Conservation (phyloP, 2,113 vertebrate genomes). For the Psittacus erithacus region DNA sequence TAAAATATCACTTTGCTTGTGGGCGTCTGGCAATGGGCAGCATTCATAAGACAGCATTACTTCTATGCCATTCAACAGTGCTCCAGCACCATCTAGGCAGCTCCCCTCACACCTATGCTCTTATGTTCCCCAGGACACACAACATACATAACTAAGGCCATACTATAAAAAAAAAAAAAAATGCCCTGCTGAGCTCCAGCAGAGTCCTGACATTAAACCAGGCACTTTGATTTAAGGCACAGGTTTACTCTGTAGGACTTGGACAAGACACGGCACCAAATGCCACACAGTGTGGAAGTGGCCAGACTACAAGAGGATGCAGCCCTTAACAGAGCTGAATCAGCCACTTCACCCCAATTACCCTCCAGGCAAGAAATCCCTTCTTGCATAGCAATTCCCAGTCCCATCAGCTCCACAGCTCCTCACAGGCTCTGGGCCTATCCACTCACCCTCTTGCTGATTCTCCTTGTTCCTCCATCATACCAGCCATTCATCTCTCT, state of each 20-base stretch:
- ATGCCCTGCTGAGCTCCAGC: not conserved
- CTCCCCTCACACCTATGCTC: not conserved
- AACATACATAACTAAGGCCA: not conserved
- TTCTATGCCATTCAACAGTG: not conserved
- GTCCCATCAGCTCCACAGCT: not conserved
- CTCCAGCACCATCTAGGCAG: not conserved
- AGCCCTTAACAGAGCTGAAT: not conserved
- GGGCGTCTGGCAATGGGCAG: not conserved
- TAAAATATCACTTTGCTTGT: not conserved
- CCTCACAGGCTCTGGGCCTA: not conserved
- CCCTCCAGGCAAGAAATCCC: not conserved
- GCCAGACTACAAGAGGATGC: not conserved
- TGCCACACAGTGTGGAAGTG: accelerated
- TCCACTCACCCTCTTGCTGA: not conserved
- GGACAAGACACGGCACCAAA: not conserved
- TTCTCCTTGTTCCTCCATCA: not conserved
- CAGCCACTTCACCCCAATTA: not conserved
- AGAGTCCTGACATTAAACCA: not conserved
- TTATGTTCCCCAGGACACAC: not conserved
- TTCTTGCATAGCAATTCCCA: not conserved
- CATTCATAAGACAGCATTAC: not conserved
- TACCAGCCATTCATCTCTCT: not conserved
- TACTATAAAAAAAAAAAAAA: not conserved
- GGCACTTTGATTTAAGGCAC: not conserved
- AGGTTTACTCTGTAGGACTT: not conserved